Evolutionary conservation across 2,888 invertebrate species (phyloP).

Genomic region (Chaitophorus viminalis): DNA sequence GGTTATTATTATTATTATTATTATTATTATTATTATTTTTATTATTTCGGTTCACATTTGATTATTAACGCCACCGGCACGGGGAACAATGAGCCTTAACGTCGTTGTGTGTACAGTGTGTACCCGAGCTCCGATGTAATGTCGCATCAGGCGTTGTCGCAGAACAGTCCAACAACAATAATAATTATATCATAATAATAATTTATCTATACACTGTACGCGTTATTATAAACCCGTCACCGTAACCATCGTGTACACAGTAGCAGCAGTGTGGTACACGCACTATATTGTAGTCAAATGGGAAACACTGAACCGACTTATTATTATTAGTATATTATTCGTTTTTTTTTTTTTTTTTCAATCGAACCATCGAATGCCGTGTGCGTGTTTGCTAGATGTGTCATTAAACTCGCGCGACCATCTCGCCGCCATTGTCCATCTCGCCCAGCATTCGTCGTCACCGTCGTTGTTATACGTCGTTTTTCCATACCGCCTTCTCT

Average conservation of each 20-base stretch:
- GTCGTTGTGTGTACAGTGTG: conserved; percentile 13
- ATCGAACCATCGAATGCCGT: not conserved
- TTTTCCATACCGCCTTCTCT: conserved; percentile 4
- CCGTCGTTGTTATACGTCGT: not conserved
- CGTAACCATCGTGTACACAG: too few relatives aligned
- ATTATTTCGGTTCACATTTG: conserved; percentile 54
- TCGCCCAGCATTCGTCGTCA: not conserved
- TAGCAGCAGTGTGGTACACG: too few relatives aligned
- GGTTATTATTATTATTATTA: conserved; percentile 23
- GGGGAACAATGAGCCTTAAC: conserved; percentile 19
- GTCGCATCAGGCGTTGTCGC: not conserved
- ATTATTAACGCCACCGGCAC: conserved; percentile 42
- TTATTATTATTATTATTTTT: conserved; percentile 41
- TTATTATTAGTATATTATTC: not conserved
- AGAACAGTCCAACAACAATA: not conserved
- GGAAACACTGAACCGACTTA: not conserved
- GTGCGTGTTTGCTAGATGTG: not conserved
- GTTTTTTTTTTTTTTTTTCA: not conserved
- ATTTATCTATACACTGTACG: too few relatives aligned
- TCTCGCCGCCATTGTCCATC: conserved; percentile 9
- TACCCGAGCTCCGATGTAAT: not conserved
- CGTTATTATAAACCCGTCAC: too few relatives aligned
- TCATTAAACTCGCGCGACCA: conserved; percentile 52
- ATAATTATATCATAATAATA: not conserved
- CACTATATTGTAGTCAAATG: not conserved